These are phyloP conservation scores for Ips nitidus DNA, from an alignment of 1,140 invertebrate species.

Conservation along the genomic window DNA sequence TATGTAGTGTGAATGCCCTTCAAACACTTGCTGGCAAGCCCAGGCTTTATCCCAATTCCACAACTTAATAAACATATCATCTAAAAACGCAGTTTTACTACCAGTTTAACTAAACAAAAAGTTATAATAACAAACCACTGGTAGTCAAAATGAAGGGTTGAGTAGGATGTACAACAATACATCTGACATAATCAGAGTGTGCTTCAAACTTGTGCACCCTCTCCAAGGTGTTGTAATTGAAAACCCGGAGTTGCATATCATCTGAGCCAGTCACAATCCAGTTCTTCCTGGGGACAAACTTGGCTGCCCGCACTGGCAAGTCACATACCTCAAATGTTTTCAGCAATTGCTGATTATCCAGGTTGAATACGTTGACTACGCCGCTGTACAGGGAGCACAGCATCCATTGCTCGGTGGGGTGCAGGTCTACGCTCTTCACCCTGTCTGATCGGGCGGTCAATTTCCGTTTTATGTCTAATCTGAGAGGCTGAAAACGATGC, in stretches of 20 bases:
- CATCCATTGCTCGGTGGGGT: conserved; percentile 98
- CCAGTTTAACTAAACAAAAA: background rate
- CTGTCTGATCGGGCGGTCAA: conserved; percentile 95
- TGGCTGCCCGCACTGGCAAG: conserved; percentile 90
- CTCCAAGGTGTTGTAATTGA: conserved; percentile 99
- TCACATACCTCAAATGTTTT: conserved; percentile 97
- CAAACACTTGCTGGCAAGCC: conserved; percentile 95
- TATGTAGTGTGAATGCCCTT: conserved; percentile 98
- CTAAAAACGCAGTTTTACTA: conserved; percentile 57
- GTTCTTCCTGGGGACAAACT: conserved; percentile 96
- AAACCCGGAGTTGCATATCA: conserved; percentile 94
- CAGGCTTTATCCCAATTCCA: conserved; percentile 99
- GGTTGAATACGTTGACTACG: conserved; percentile 99
- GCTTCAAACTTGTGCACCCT: conserved; percentile 95
- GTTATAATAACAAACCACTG: conserved; percentile 70
- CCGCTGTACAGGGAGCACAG: conserved; percentile 97
- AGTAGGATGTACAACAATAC: conserved; percentile 95
- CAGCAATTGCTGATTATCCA: conserved; percentile 89
- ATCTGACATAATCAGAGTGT: conserved; percentile 97
- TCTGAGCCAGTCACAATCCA: conserved; percentile 98
- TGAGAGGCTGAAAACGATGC: conserved; percentile 71
- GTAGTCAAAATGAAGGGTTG: conserved; percentile 96
- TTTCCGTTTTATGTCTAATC: conserved; percentile 97
- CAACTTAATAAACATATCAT: conserved; percentile 98
- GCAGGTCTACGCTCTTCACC: conserved; percentile 97